A percentile compares a stretch with the other conserved stretches of the same genome.
phyloP scores from a whole-genome alignment of 2,888 invertebrate species.

The Vanessa cardui region DNA sequence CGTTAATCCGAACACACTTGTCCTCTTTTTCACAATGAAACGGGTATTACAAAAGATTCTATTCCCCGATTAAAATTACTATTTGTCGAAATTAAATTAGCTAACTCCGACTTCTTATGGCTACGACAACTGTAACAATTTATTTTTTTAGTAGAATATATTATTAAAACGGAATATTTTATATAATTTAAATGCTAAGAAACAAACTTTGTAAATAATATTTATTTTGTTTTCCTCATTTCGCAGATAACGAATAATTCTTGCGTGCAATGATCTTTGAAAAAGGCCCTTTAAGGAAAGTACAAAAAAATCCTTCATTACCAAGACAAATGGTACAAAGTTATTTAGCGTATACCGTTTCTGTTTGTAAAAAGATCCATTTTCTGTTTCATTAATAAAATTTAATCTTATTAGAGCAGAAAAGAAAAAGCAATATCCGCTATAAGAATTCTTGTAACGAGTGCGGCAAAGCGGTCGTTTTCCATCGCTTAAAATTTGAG shows the following conservation, averaged over 20 bases:
- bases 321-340: slow-evolving; percentile 66
- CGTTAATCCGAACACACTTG: no score
- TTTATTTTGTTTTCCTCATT: background rate
- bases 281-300: slow-evolving; percentile 21
- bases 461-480: slow-evolving; percentile 57
- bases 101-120: no score
- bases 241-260: background rate
- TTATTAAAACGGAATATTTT: no score
- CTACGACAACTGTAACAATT: no score
- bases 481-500: slow-evolving; percentile 52
- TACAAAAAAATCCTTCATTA: slow-evolving; percentile 58
- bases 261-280: background rate
- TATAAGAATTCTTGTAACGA: slow-evolving; percentile 62
- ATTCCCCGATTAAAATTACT: no score
- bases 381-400: slow-evolving; percentile 79
- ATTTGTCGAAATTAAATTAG: no score
- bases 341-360: slow-evolving; percentile 68
- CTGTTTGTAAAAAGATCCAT: slow-evolving; percentile 66
- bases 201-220: background rate
- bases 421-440: slow-evolving; percentile 62
- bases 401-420: slow-evolving; percentile 71
- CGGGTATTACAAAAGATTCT: no score
- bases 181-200: no score
- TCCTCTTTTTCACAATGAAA: no score
- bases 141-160: no score